A percentile compares a stretch with the other conserved stretches of the same genome.
phyloP scores from a whole-genome alignment of 2,888 invertebrate species.

The Troides oblongomaculatus region DNA sequence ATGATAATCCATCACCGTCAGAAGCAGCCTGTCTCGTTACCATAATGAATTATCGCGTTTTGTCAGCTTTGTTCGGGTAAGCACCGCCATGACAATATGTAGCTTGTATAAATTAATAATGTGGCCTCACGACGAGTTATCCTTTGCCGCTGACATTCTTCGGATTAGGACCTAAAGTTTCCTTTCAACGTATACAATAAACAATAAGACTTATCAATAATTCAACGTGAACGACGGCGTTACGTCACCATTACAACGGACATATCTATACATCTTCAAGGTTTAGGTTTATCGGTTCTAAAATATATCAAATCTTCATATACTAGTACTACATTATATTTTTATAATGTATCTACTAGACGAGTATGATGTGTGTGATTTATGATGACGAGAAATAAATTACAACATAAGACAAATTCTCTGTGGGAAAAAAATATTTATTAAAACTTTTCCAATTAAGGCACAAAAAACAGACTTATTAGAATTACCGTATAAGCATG shows the following conservation, averaged over 20 bases:
- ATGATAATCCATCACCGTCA: conserved; percentile 73
- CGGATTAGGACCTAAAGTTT: not conserved
- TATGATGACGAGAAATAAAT: no score
- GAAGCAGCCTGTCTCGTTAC: conserved; percentile 67
- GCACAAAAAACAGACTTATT: no score
- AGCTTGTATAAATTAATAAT: conserved; percentile 3
- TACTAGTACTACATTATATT: not conserved
- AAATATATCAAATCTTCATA: not conserved
- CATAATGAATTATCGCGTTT: conserved; percentile 71
- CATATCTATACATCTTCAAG: not conserved
- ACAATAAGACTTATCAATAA: not conserved
- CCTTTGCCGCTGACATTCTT: not conserved
- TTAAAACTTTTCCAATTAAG: no score
- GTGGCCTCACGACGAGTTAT: not conserved
- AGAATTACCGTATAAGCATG: no score
- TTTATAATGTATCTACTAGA: no score
- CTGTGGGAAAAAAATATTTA: no score
- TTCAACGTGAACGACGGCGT: not conserved
- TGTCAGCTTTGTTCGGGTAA: conserved; percentile 21
- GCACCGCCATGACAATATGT: conserved; percentile 26
- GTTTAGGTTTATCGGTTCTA: not conserved
- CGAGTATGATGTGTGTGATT: no score
- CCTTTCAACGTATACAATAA: not conserved
- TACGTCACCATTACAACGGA: not conserved
- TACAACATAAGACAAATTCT: no score